These are phyloP conservation scores for Elgonia sp. DNA, from an alignment of 2,888 invertebrate genomes.

Conservation along the genomic window DNA sequence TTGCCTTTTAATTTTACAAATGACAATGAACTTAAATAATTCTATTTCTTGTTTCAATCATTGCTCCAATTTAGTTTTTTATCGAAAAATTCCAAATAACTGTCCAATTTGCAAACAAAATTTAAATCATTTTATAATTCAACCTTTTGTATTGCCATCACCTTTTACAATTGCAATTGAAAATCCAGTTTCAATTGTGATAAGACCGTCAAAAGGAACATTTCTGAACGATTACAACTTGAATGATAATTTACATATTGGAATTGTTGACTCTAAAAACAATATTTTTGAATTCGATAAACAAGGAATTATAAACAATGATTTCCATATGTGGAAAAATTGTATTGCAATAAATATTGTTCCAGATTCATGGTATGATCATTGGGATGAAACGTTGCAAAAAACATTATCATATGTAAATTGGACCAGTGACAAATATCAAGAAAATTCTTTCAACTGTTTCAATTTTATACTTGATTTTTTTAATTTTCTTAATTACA, in stretches of 20 bases:
- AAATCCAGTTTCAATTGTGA: slow-evolving; percentile 93
- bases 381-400: slow-evolving; percentile 83
- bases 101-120: slow-evolving; percentile 91
- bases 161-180: slow-evolving; percentile 95
- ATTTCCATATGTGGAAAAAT: slow-evolving; percentile 81
- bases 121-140: slow-evolving; percentile 53
- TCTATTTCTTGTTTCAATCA: slow-evolving; percentile 97
- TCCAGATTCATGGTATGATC: slow-evolving; percentile 83
- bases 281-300: slow-evolving; percentile 95
- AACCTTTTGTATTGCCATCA: slow-evolving; percentile 91
- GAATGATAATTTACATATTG: slow-evolving; percentile 95
- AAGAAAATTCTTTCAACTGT: slow-evolving; percentile 93
- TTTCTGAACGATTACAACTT: slow-evolving; percentile 95
- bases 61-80: slow-evolving; percentile 94
- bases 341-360: slow-evolving; percentile 81
- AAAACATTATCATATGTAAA: slow-evolving; percentile 88
- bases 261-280: slow-evolving; percentile 94
- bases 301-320: slow-evolving; percentile 89
- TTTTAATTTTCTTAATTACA: slow-evolving; percentile 91
- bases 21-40: slow-evolving; percentile 88
- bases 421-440: slow-evolving; percentile 91
- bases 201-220: slow-evolving; percentile 95
- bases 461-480: slow-evolving; percentile 95
- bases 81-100: slow-evolving; percentile 91
- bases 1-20: neutral